These are phyloP conservation scores for Lycophotia porphyrea DNA, from an alignment of 2,888 invertebrate species.

Conservation along the genomic window DNA sequence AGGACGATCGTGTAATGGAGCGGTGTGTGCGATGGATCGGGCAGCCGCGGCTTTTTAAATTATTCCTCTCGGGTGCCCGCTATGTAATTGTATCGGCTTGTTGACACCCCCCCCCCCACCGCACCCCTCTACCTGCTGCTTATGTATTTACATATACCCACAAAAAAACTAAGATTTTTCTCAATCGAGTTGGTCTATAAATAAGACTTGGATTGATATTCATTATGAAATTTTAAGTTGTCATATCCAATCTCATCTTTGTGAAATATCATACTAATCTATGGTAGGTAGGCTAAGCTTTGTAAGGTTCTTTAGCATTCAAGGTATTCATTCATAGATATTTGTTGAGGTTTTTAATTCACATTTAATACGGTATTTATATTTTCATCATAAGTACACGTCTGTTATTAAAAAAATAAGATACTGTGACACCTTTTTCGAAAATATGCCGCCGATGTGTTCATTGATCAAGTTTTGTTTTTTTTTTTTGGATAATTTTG, in stretches of 20 bases:
- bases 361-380: background rate
- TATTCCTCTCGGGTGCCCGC: slow-evolving; percentile 64
- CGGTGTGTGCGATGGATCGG: slow-evolving; percentile 63
- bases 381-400: background rate
- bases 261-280: background rate
- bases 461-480: background rate
- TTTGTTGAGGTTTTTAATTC: background rate
- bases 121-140: background rate
- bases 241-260: background rate
- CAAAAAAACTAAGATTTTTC: background rate
- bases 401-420: background rate
- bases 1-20: slow-evolving; percentile 57
- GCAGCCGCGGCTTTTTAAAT: slow-evolving; percentile 66
- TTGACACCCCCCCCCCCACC: slow-evolving; percentile 34
- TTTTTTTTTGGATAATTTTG: background rate
- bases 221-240: background rate
- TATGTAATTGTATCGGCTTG: slow-evolving; percentile 50
- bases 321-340: background rate
- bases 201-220: background rate
- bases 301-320: background rate
- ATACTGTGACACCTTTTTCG: background rate
- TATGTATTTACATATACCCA: slow-evolving; percentile 13
- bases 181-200: background rate
- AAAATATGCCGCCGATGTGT: background rate
- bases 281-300: background rate